A percentile compares a stretch with the other conserved stretches of the same genome.
These are phyloP conservation scores for Thamnophis sirtalis DNA, from an alignment of 2,113 vertebrate genomes.

Conservation along the genomic window DNA sequence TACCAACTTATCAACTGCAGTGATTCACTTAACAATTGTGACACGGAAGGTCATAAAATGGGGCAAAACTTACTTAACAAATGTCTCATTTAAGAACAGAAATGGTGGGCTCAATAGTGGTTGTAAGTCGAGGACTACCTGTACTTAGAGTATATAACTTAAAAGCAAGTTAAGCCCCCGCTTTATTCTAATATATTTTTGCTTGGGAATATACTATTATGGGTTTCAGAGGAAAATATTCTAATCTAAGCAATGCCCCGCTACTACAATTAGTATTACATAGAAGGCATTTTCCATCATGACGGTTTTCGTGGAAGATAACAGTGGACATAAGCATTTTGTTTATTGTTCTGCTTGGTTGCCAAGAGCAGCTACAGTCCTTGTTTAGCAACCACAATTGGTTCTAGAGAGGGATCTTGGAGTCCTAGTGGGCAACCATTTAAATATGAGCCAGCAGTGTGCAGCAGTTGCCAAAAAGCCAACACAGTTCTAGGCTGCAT, in stretches of 20 bases:
- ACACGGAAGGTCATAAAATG: too few species aligned
- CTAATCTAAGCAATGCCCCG: not conserved
- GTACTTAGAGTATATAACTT: not conserved
- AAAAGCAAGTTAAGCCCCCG: not conserved
- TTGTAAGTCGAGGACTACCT: too few species aligned
- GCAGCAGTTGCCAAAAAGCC: too few species aligned
- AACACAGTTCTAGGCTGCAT: too few species aligned
- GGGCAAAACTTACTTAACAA: too few species aligned
- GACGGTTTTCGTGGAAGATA: not conserved
- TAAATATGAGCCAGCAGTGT: too few species aligned
- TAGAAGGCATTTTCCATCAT: not conserved
- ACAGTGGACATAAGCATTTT: not conserved
- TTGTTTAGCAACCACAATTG: not conserved
- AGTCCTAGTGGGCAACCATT: too few species aligned
- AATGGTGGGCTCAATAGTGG: too few species aligned
- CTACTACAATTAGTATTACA: not conserved
- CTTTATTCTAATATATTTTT: not conserved
- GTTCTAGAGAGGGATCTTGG: too few species aligned
- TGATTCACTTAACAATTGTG: too few species aligned
- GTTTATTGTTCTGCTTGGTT: not conserved
- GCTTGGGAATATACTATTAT: not conserved
- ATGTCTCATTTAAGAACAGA: too few species aligned
- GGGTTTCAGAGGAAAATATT: not conserved
- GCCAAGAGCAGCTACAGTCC: not conserved
- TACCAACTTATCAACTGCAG: too few species aligned